A percentile compares a stretch with the other conserved stretches of the same genome.
Evolutionary conservation across 2,797 vertebrate species (phyloP).

Genomic region (Melanotaenia pygmaea): DNA sequence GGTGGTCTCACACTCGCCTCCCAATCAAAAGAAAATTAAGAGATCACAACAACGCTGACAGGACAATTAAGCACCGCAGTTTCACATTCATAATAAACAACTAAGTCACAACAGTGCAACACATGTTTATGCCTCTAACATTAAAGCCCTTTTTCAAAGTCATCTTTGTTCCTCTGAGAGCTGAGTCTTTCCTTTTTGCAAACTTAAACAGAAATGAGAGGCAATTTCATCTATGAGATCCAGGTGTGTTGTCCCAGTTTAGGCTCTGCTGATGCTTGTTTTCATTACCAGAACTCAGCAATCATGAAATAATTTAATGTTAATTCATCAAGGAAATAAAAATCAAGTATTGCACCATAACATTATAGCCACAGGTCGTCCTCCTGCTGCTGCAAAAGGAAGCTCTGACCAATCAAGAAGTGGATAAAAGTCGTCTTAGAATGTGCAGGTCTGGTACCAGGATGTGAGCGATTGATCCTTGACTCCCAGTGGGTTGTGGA

Average conservation of each 20-base stretch:
- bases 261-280: not conserved
- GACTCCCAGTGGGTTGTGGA: not conserved
- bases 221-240: not conserved
- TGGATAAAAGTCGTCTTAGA: not conserved
- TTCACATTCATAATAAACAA: conserved; percentile 3
- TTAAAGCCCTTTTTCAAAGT: not conserved
- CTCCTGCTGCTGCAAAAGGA: not conserved
- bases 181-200: not conserved
- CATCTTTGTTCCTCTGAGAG: not conserved
- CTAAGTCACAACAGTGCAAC: conserved; percentile 6
- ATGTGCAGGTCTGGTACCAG: not conserved
- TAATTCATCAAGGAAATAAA: not conserved
- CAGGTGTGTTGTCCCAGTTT: not conserved
- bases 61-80: conserved; percentile 38
- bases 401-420: not conserved
- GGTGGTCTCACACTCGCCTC: conserved; percentile 38
- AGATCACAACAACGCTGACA: conserved; percentile 44
- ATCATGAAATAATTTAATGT: not conserved
- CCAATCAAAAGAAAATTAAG: conserved; percentile 46
- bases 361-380: not conserved
- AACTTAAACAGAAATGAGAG: not conserved
- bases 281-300: conserved; percentile 1
- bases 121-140: conserved; percentile 6
- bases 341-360: not conserved
- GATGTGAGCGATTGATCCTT: not conserved